These are phyloP conservation scores for Araneus ventricosus DNA, from an alignment of 1,140 invertebrate species.

Conservation along the genomic window DNA sequence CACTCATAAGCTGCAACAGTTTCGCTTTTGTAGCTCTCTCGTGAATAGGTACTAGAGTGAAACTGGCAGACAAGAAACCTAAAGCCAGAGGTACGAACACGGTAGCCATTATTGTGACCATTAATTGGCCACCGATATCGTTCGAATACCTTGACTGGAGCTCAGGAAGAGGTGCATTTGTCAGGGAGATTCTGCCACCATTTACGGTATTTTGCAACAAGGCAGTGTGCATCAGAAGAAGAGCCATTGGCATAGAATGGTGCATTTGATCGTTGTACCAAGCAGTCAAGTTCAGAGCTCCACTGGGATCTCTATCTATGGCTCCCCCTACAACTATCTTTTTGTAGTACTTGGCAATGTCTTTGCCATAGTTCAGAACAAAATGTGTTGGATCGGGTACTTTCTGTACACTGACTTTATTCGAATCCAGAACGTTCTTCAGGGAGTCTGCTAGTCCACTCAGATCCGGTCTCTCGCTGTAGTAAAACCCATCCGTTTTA, in stretches of 20 bases:
- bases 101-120: not conserved
- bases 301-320: not conserved
- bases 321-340: conserved; percentile 54
- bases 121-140: not conserved
- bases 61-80: conserved; percentile 75
- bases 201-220: conserved; percentile 46
- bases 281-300: conserved; percentile 39
- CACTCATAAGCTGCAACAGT: conserved; percentile 77
- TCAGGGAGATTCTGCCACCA: conserved; percentile 26
- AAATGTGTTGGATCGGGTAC: conserved; percentile 29
- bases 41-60: conserved; percentile 75
- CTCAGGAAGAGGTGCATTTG: conserved; percentile 51
- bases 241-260: conserved; percentile 64
- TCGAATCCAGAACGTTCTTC: conserved; percentile 2
- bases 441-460: not conserved
- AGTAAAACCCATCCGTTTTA: conserved; percentile 64
- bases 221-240: conserved; percentile 58
- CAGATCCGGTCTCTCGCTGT: not conserved
- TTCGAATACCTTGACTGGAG: not conserved
- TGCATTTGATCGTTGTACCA: conserved; percentile 75
- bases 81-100: conserved; percentile 76
- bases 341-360: conserved; percentile 50
- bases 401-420: not conserved
- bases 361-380: conserved; percentile 39
- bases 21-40: conserved; percentile 76